Evolutionary conservation across 1,140 invertebrate genomes (phyloP).

Genomic region (Zaprionus davidi): DNA sequence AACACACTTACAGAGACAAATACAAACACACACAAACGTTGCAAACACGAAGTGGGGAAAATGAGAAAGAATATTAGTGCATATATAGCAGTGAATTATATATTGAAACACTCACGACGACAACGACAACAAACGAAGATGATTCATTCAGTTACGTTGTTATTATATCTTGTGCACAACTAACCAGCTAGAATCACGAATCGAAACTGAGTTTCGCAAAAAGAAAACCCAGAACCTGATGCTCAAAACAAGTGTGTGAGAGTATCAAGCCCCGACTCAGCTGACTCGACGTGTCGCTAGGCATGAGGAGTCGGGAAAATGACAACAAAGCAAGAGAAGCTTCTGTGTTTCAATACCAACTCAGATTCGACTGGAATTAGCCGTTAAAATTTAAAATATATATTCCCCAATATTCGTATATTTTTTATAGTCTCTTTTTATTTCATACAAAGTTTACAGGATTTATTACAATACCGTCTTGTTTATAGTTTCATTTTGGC

Average conservation of each 20-base stretch:
- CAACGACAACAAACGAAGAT: conserved; percentile 51
- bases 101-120: conserved; percentile 43
- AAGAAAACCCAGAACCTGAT: conserved; percentile 64
- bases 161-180: conserved; percentile 54
- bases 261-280: conserved; percentile 31
- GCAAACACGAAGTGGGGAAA: conserved; percentile 28
- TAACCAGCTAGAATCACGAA: conserved; percentile 60
- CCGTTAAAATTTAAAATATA: background rate
- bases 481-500: too few relatives aligned
- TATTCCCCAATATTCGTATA: background rate
- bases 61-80: conserved; percentile 32
- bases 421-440: background rate
- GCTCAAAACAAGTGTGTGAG: conserved; percentile 28
- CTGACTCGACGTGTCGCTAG: conserved; percentile 43
- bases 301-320: conserved; percentile 39
- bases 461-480: too few relatives aligned
- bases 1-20: conserved; percentile 15
- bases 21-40: conserved; percentile 9
- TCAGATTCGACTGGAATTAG: background rate
- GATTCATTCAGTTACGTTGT: conserved; percentile 57
- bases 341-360: conserved; percentile 3
- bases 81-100: conserved; percentile 8
- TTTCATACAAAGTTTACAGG: too few relatives aligned
- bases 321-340: conserved; percentile 3
- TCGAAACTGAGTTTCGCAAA: conserved; percentile 62